Evolutionary conservation across 1,140 invertebrate species (phyloP).

Genomic region (Triops longicaudatus): DNA sequence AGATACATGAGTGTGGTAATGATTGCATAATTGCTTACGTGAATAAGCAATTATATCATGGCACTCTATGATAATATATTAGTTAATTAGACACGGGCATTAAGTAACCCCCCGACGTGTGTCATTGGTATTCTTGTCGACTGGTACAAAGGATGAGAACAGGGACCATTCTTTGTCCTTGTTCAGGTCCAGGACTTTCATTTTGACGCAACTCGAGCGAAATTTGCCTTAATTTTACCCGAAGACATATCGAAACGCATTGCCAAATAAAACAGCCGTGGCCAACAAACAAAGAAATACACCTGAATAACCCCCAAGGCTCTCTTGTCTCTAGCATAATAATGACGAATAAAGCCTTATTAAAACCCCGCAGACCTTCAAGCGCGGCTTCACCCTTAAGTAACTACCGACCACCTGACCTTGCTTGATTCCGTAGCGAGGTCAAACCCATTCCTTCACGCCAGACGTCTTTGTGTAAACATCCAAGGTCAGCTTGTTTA

Average conservation of each 20-base stretch:
- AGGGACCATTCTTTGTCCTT: too few relatives aligned
- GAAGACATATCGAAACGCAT: background rate
- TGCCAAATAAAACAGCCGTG: background rate
- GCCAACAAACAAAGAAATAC: background rate
- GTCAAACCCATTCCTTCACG: background rate
- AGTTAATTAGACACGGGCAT: too few relatives aligned
- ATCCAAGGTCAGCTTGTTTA: slow-evolving; percentile 2
- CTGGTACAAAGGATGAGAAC: too few relatives aligned
- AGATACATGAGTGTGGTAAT: too few relatives aligned
- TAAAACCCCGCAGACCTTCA: background rate
- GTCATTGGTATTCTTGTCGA: too few relatives aligned
- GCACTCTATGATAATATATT: too few relatives aligned
- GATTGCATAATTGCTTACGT: too few relatives aligned
- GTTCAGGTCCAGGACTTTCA: too few relatives aligned
- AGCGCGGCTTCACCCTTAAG: background rate
- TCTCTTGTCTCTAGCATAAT: background rate
- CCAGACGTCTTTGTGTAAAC: background rate
- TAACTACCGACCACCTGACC: background rate
- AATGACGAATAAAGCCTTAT: background rate
- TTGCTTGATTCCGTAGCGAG: background rate
- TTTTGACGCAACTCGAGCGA: too few relatives aligned
- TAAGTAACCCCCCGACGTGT: too few relatives aligned
- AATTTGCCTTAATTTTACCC: too few relatives aligned
- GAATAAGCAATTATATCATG: too few relatives aligned
- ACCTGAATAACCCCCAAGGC: background rate